A percentile compares a stretch with the other conserved stretches of the same genome.
phyloP scores from a whole-genome alignment of 2,888 invertebrate species.

The Drosophila heteroneura region DNA sequence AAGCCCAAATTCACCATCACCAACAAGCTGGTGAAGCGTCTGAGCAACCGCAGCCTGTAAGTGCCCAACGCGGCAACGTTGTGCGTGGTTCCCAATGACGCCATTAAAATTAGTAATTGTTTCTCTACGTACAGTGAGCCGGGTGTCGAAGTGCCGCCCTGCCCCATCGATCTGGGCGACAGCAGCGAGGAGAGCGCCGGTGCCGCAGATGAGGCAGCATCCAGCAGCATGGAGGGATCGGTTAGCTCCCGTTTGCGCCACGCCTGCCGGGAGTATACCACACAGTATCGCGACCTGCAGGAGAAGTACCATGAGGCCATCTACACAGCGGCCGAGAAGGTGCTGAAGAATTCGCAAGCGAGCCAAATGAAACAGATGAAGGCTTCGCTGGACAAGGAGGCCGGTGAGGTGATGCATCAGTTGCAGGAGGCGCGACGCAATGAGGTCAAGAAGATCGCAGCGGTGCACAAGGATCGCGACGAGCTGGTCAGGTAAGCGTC shows the following conservation, averaged over 20 bases:
- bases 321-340: slow-evolving; percentile 92
- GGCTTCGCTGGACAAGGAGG: slow-evolving; percentile 90
- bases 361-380: slow-evolving; percentile 92
- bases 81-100: slow-evolving; percentile 45
- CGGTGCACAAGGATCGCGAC: slow-evolving; percentile 95
- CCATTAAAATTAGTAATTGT: slow-evolving; percentile 84
- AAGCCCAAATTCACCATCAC: slow-evolving; percentile 91
- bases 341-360: slow-evolving; percentile 91
- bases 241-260: slow-evolving; percentile 88
- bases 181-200: slow-evolving; percentile 81
- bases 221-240: slow-evolving; percentile 86
- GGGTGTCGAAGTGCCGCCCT: slow-evolving; percentile 85
- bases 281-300: slow-evolving; percentile 91
- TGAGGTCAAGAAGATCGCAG: slow-evolving; percentile 94
- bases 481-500: slow-evolving; percentile 93
- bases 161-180: slow-evolving; percentile 86
- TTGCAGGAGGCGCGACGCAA: slow-evolving; percentile 93
- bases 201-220: slow-evolving; percentile 81
- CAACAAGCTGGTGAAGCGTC: slow-evolving; percentile 90
- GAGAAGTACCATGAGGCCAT: slow-evolving; percentile 94
- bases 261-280: slow-evolving; percentile 89
- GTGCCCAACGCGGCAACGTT: slow-evolving; percentile 73
- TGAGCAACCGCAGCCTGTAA: slow-evolving; percentile 93
- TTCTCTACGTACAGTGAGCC: slow-evolving; percentile 83
- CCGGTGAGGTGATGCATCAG: slow-evolving; percentile 91